These are phyloP conservation scores for Homalodisca vitripennis DNA, from an alignment of 1,140 invertebrate species.

Conservation along the genomic window DNA sequence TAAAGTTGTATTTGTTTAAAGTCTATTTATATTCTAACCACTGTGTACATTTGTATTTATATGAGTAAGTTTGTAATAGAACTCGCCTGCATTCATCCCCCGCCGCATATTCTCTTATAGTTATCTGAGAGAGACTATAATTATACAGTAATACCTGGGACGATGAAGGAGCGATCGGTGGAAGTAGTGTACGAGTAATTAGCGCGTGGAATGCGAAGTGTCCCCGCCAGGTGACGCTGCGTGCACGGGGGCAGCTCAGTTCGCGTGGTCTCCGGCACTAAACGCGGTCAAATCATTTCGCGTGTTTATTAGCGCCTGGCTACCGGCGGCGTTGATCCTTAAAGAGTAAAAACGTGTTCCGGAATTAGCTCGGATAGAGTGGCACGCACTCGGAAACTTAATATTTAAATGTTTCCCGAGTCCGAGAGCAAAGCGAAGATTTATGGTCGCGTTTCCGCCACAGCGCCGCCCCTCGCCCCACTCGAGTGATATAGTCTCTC, in stretches of 20 bases:
- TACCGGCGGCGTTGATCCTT: constrained; percentile 17
- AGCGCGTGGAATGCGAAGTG: not conserved
- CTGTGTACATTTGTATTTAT: no score
- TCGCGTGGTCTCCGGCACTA: constrained; percentile 12
- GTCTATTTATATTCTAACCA: no score
- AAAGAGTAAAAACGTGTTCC: constrained; percentile 22
- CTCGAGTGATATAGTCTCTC: not conserved
- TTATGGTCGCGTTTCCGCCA: not conserved
- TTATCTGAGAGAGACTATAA: no score
- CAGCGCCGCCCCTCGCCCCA: no score
- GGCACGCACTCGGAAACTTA: constrained; percentile 11
- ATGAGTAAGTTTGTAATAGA: no score
- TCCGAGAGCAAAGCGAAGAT: constrained; percentile 1
- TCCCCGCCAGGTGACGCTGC: not conserved
- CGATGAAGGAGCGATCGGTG: no score
- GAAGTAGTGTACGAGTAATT: no score
- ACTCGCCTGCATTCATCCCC: no score
- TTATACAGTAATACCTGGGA: no score
- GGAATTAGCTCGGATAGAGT: constrained; percentile 6
- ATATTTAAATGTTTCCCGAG: constrained; percentile 10
- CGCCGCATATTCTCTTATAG: no score
- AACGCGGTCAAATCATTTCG: constrained; percentile 4
- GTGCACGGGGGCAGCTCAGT: not conserved
- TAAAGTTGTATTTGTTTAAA: no score
- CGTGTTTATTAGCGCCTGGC: constrained; percentile 4